Evolutionary conservation across 1,140 invertebrate genomes (phyloP), one percentile per base, ranked within the genome.

Genomic region (Apolygus lucorum): DNA sequence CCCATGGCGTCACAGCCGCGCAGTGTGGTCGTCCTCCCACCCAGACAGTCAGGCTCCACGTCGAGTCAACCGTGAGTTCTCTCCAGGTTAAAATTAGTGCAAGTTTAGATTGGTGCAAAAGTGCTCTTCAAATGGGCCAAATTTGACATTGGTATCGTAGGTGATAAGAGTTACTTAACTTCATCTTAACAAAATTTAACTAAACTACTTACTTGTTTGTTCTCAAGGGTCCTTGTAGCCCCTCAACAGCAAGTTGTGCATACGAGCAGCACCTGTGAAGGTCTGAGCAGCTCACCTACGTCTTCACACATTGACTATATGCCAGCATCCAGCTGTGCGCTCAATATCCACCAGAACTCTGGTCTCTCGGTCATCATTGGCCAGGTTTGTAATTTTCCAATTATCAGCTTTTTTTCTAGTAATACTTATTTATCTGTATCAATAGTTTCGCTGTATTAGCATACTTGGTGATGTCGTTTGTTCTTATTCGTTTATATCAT

Each of bases 1-100:
- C 95, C 95, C 0, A 90, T 91, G 77, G 92, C 87, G 67, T 87
- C 83, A 70, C 87, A 81, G 70, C 84, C 84, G 17, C 81, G 87
- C 70, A 92, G 89, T 26, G 89, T 88, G 1, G 90, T 90, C 11
- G 90, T 92, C n/a, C 80, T 91, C 72, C 90, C 90, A 0, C 88
- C 87, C 29, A 87, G 85, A 26, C 78, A 80, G 70, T 73, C 72
- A 29, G 54, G 54, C 11, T 81, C 52, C 78, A 79, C 28, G 76
- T 79, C 54, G 78, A 80, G 62, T 76, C 81, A 70, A 27, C 70
- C 67, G 67, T 71, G 29, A 59, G 70, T 67, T n/a, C 34, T 42
- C 34, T 42, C n/a, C n/a, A n/a, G n/a, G n/a, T n/a, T n/a, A n/a
- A n/a, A n/a, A n/a, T n/a, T n/a, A n/a, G n/a, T n/a, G n/a, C n/a